These are phyloP conservation scores for Paralvinella palmiformis DNA, from an alignment of 1,140 invertebrate species.

Conservation along the genomic window DNA sequence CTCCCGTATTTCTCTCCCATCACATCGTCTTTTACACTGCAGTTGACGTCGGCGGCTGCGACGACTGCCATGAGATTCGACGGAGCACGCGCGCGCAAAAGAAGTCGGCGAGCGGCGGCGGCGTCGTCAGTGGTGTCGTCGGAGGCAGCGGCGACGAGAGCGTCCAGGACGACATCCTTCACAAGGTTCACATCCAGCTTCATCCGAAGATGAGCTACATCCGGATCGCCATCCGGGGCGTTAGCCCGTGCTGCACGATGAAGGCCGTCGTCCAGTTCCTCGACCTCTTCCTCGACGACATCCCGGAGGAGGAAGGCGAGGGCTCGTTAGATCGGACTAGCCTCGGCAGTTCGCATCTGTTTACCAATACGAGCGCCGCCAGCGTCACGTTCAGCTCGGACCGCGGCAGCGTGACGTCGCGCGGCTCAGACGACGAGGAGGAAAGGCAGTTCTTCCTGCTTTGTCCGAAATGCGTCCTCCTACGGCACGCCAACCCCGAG, in stretches of 20 bases:
- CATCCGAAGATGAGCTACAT: slow-evolving; percentile 17
- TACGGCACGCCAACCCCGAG: slow-evolving; percentile 21
- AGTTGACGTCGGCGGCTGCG: slow-evolving; percentile 20
- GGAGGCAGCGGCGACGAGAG: background rate
- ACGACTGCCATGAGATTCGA: slow-evolving; percentile 19
- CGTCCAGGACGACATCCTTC: slow-evolving; percentile 19
- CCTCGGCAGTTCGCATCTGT: slow-evolving; percentile 13
- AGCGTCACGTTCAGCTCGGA: slow-evolving; percentile 11
- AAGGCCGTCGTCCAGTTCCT: slow-evolving; percentile 21
- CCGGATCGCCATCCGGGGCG: slow-evolving; percentile 16
- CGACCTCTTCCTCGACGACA: slow-evolving; percentile 21
- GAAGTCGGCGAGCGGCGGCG: background rate
- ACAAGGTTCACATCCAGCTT: slow-evolving; percentile 23
- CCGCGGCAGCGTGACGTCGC: slow-evolving; percentile 7
- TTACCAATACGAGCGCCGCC: background rate
- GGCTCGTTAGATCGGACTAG: slow-evolving; percentile 15
- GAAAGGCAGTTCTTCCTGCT: slow-evolving; percentile 20
- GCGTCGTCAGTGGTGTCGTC: background rate
- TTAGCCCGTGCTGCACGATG: slow-evolving; percentile 23
- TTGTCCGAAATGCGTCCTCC: slow-evolving; percentile 21
- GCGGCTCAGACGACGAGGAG: slow-evolving; percentile 17
- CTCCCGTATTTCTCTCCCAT: slow-evolving; percentile 19
- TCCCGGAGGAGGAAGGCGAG: slow-evolving; percentile 17
- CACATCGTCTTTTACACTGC: slow-evolving; percentile 22
- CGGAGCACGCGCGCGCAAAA: background rate